phyloP scores from a whole-genome alignment of 2,888 invertebrate species.

The Drosophila setosimentum region DNA sequence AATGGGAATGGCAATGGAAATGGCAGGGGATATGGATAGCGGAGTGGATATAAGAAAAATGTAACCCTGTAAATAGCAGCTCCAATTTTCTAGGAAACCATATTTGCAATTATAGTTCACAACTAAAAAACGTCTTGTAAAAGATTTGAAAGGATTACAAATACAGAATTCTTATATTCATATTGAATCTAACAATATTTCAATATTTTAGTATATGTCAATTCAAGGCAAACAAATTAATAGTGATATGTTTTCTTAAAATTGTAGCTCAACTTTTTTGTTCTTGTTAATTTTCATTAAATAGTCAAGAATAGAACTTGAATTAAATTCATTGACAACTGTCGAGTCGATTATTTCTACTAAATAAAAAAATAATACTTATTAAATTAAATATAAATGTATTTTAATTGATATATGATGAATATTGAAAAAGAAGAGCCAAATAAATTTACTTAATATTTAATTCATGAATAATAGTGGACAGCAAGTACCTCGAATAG shows the following conservation, averaged over 20 bases:
- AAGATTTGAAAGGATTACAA: too few species aligned
- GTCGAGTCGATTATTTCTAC: too few species aligned
- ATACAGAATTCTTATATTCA: background rate
- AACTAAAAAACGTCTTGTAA: background rate
- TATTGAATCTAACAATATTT: background rate
- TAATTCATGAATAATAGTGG: fast-evolving
- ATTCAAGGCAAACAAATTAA: background rate
- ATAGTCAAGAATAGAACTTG: background rate
- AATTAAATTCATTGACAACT: background rate
- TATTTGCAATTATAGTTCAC: constrained; percentile 1
- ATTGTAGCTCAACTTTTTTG: too few species aligned
- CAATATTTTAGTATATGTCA: background rate
- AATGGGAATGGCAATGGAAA: background rate
- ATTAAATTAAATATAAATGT: background rate
- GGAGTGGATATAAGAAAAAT: background rate
- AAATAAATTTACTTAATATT: background rate
- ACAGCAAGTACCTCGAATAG: constrained; percentile 24
- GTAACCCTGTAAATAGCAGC: background rate
- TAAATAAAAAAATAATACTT: background rate
- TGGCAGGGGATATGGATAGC: background rate
- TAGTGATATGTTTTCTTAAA: background rate
- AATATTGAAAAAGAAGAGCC: background rate
- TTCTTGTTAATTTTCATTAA: too few species aligned
- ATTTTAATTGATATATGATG: background rate
- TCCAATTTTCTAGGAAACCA: constrained; percentile 2